Base-by-base conservation (phyloP, 2,888 invertebrate genomes). In the Drosophila buzzatii region DNA sequence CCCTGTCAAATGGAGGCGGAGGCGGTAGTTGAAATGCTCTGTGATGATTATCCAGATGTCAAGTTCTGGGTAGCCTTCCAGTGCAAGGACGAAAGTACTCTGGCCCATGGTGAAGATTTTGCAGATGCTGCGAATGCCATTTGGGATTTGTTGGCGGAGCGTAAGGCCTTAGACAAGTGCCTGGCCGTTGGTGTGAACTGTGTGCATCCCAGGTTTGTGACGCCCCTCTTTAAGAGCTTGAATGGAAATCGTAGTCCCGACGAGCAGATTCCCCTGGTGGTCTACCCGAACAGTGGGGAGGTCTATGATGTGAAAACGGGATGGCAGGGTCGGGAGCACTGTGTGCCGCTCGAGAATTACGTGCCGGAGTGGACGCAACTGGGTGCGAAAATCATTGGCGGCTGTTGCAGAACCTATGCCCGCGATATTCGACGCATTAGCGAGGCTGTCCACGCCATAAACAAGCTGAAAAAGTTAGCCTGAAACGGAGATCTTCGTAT, bases 161-260 rank as follows among this genome's bases (percentile, higher is more conserved):
- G 94, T n/a, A 97, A 97, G 91, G 89, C 90, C 0, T 93, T 94
- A 8, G 94, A 94, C 14, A 95, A 95, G 86, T 94, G 98, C 73
- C 94, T 98, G 18, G 99, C 97, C 0, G 94, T 98, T 49, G 99
- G 99, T 5, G 95, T 97, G 0, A 99, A 99, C 93, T 99, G 99
- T 93, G 94, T 97, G 51, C 94, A 95, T 70, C 97, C 97, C 1
- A 85, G 91, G 76, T 93, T 94, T 83, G 95, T 97, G 8, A 94
- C 94, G 18, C 91, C 94, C 1, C 92, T 97, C 53, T 93, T 97
- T 49, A 92, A 94, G 77, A 93, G 93, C 49, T 92, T 95, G 76
- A 95, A 95, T 81, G 93, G 93, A 16, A 92, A 93, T 35, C 91
- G 93, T 45, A 91, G 91, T 45, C 86, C 92, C 4, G 92, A 81